Conservation (phyloP, 2,888 invertebrate species). For the Eledone cirrhosa region DNA sequence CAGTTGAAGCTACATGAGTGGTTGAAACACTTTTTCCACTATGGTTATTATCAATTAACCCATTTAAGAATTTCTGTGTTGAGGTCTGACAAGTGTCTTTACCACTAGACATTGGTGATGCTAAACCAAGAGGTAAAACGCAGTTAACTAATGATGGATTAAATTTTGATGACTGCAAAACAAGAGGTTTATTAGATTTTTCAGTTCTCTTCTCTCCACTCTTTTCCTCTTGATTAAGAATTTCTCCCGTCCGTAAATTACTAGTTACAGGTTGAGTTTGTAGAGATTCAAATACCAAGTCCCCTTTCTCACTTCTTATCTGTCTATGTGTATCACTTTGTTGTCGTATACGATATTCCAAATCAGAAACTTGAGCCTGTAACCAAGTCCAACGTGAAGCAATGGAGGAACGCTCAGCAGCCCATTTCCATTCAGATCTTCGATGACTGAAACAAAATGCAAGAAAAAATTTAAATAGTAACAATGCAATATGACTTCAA, state of each 20-base stretch:
- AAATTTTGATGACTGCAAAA: conserved; percentile 59
- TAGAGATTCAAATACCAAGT: conserved; percentile 68
- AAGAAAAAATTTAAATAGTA: background rate
- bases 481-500: no score
- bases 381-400: conserved; percentile 92
- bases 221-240: conserved; percentile 24
- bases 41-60: conserved; percentile 43
- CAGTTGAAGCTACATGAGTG: background rate
- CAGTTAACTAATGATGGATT: conserved; percentile 60
- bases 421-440: conserved; percentile 67
- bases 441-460: conserved; percentile 66
- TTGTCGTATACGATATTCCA: conserved; percentile 89
- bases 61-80: conserved; percentile 42
- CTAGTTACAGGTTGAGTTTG: conserved; percentile 44
- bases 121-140: conserved; percentile 49
- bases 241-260: conserved; percentile 35
- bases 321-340: conserved; percentile 79
- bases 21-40: conserved; percentile 3
- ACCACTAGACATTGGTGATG: conserved; percentile 31
- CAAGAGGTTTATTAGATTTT: conserved; percentile 60
- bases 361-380: conserved; percentile 88
- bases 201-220: conserved; percentile 40
- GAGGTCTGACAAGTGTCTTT: conserved; percentile 32
- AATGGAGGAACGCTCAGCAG: conserved; percentile 81
- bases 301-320: conserved; percentile 73